Evolutionary conservation across 2,113 vertebrate genomes (phyloP).

Genomic region (Trichechus manatus): DNA sequence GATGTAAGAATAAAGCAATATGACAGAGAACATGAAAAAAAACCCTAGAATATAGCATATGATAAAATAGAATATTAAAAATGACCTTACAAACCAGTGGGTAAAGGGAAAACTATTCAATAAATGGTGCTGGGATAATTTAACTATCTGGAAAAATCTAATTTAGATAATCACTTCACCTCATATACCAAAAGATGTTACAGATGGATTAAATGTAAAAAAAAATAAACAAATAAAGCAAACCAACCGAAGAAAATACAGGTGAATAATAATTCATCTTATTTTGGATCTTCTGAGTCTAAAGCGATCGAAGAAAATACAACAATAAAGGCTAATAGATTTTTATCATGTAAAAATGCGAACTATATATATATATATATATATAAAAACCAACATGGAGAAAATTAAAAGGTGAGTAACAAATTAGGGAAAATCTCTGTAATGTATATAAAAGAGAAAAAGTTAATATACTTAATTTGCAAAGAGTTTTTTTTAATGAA

Average conservation of each 20-base stretch:
- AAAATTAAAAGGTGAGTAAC: slow-evolving; percentile 61
- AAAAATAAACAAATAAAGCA: background rate
- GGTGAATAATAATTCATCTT: background rate
- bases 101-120: background rate
- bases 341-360: slow-evolving; percentile 32
- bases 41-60: background rate
- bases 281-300: slow-evolving; percentile 43
- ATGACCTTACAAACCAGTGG: background rate
- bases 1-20: background rate
- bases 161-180: background rate
- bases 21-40: slow-evolving; percentile 1
- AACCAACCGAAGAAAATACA: background rate
- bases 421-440: slow-evolving; percentile 40
- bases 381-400: background rate
- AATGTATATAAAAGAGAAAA: background rate
- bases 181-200: background rate
- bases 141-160: slow-evolving; percentile 12
- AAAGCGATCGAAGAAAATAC: slow-evolving; percentile 19
- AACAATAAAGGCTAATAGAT: background rate
- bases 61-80: background rate
- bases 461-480: slow-evolving; percentile 25
- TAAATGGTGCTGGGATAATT: background rate
- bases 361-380: background rate
- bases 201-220: background rate
- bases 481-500: background rate